Base-by-base conservation (phyloP, 2,797 vertebrate species). In the Orientallactaga sibirica region DNA sequence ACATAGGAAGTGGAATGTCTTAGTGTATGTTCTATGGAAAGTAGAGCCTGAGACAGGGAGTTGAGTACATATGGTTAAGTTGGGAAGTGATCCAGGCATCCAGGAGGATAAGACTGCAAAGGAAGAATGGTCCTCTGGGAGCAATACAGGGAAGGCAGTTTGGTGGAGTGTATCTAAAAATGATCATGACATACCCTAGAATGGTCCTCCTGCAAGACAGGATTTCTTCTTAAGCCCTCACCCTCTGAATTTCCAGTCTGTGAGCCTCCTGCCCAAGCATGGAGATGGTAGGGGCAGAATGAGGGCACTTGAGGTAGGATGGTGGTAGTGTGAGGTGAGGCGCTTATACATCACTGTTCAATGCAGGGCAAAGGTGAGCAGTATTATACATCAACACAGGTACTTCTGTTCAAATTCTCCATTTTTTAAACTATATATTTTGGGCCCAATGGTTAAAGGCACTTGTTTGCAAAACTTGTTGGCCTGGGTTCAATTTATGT, bases 11-110 rank as follows among this genome's bases (percentile, higher is more conserved):
- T 78, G 22, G 48, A 73, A 68, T 76, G 41, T 29, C 73, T 87
- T 73, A n/a, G 9, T 64, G 33, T 91, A 48, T 9, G 22, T 70
- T 87, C 76, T n/a, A 27, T 89, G 75, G 75, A 85, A 86, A 88
- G 66, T 33, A 87, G 86, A 86, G 25, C 41, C 66, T n/a, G 62
- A 84, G 43, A 66, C 24, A 55, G 78, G 77, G 43, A 86, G 29
- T 25, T 64, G 61, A 52, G 67, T 78, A 33, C 33, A 78, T 12
- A 27, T 77, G 71, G 20, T 68, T 91, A 55, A 68, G 37, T 86
- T 61, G 12, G 48, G 78, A 33, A 22, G 41, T 52, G 78, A 71
- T 61, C 27, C 33, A 29, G 41, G 67, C 29, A 75, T 80, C 27
- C 6, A 74, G 37, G 66, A 87, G 29, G 25, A 25, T 70, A 16